These are phyloP conservation scores for Drosophila subobscura DNA, from an alignment of 1,140 invertebrate genomes.

Conservation along the genomic window DNA sequence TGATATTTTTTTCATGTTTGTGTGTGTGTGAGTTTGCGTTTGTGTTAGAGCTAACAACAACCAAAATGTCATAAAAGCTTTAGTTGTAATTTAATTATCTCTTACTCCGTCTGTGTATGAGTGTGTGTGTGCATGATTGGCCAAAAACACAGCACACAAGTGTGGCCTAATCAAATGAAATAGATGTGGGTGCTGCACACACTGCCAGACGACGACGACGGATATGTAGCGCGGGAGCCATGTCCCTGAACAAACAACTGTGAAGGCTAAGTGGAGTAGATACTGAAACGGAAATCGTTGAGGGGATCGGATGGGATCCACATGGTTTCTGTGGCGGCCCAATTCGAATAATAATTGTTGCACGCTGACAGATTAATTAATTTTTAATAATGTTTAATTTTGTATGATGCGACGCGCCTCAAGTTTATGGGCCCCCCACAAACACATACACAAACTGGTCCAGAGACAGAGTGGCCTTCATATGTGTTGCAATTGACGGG, in stretches of 20 bases:
- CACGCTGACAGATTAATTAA: conserved; percentile 71
- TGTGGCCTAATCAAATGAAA: conserved; percentile 60
- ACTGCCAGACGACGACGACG: neutral
- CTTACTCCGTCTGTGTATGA: conserved; percentile 36
- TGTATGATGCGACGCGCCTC: conserved; percentile 28
- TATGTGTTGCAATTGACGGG: conserved; percentile 66
- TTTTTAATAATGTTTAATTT: conserved; percentile 72
- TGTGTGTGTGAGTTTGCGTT: conserved; percentile 27
- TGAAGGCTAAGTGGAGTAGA: too few relatives aligned
- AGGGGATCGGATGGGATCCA: conserved; percentile 5
- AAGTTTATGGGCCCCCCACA: conserved; percentile 29
- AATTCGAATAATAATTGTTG: conserved; percentile 53
- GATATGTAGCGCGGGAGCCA: neutral
- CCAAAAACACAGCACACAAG: conserved; percentile 30
- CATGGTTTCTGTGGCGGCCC: conserved; percentile 15
- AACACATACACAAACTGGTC: conserved; percentile 6
- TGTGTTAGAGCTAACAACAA: conserved; percentile 34
- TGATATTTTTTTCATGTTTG: conserved; percentile 13
- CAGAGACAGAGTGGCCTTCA: conserved; percentile 14
- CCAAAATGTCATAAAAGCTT: conserved; percentile 62
- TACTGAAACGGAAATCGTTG: too few relatives aligned
- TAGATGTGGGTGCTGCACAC: conserved; percentile 35
- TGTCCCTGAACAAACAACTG: conserved; percentile 33
- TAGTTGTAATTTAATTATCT: conserved; percentile 80
- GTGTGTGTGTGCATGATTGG: conserved; percentile 43